phyloP scores from a whole-genome alignment of 2,113 vertebrate species.

The Strix aluco region DNA sequence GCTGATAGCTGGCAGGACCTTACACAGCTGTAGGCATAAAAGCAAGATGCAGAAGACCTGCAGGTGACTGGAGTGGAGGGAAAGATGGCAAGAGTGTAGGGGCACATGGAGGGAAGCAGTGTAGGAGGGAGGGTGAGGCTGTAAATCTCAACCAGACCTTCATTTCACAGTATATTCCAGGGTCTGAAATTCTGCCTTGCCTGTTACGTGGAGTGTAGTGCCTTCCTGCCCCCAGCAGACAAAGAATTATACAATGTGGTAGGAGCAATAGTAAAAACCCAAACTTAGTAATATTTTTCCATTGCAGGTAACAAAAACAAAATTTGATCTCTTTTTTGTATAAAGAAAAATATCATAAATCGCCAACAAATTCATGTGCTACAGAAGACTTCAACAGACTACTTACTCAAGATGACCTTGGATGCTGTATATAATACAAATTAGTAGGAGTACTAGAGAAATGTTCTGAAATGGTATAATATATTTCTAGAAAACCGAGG shows the following conservation, averaged over 20 bases:
- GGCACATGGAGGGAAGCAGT: not conserved
- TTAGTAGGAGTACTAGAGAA: not conserved
- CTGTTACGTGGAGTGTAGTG: not conserved
- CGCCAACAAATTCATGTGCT: rapidly evolving
- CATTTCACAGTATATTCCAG: rapidly evolving
- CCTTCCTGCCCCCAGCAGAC: not conserved
- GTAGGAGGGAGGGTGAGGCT: not conserved
- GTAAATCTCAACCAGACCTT: not conserved
- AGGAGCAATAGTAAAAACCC: not conserved
- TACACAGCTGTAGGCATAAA: not conserved
- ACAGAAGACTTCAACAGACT: not conserved
- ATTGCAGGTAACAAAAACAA: slow-evolving; percentile 57
- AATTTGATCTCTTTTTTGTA: not conserved
- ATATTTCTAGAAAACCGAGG: not conserved
- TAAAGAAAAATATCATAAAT: not conserved
- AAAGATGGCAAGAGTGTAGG: not conserved
- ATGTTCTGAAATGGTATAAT: not conserved
- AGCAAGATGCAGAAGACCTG: not conserved
- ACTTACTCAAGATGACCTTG: not conserved
- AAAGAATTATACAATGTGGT: not conserved
- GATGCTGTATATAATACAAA: not conserved
- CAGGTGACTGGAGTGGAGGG: not conserved
- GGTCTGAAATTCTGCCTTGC: not conserved
- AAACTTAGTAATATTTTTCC: not conserved
- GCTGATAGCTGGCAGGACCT: not conserved